These are phyloP conservation scores for Eupithecia dodoneata DNA, from an alignment of 2,888 invertebrate species.

Conservation along the genomic window DNA sequence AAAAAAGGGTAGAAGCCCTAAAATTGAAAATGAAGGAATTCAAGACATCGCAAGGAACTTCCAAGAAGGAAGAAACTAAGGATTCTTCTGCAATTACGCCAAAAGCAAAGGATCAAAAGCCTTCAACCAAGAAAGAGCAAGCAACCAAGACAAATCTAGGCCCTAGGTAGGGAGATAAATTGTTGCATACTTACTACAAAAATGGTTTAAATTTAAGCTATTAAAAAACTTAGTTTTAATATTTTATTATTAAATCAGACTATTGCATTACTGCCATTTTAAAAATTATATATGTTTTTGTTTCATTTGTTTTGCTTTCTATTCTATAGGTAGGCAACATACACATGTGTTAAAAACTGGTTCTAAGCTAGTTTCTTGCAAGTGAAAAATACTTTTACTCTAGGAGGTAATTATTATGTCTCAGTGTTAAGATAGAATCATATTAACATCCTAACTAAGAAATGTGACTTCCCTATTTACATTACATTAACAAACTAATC, in stretches of 20 bases:
- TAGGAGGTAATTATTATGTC: background rate
- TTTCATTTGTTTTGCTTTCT: background rate
- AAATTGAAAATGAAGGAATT: conserved; percentile 10
- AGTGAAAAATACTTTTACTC: background rate
- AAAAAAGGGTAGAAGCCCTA: conserved; percentile 7
- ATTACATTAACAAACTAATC: too few relatives aligned
- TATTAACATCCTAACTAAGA: background rate
- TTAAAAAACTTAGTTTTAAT: background rate
- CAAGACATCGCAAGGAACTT: conserved; percentile 4
- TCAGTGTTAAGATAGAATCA: background rate
- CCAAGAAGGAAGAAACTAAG: conserved; percentile 7
- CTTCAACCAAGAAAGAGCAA: background rate
- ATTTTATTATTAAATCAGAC: background rate
- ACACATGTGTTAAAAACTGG: background rate
- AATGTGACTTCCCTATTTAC: too few relatives aligned
- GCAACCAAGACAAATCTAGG: background rate
- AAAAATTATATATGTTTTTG: background rate
- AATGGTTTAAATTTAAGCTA: background rate
- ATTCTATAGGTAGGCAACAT: background rate
- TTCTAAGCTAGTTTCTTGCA: background rate
- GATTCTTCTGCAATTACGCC: background rate
- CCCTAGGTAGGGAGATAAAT: background rate
- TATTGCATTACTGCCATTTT: background rate
- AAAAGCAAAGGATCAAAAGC: background rate
- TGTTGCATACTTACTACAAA: background rate